A percentile compares a stretch with the other conserved stretches of the same genome.
These are phyloP conservation scores for Ectropis crepuscularia DNA, from an alignment of 2,888 invertebrate species.

Conservation along the genomic window DNA sequence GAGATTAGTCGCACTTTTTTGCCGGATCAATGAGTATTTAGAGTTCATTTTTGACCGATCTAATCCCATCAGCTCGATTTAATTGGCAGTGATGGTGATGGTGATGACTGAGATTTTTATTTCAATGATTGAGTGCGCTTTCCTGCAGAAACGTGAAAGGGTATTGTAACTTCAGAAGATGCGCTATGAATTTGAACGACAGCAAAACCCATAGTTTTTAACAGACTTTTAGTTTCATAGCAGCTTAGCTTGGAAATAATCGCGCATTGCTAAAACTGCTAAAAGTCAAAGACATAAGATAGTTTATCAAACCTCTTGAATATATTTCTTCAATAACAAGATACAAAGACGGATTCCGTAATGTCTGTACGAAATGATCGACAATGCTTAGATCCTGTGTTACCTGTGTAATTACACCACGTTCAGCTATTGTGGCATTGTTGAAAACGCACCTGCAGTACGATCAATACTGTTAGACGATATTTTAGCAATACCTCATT, in stretches of 20 bases:
- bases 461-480: conserved; percentile 53
- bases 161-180: too few species aligned
- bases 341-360: conserved; percentile 56
- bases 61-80: too few species aligned
- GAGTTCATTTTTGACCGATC: too few species aligned
- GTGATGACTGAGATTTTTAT: too few species aligned
- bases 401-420: conserved; percentile 63
- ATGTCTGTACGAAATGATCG: conserved; percentile 42
- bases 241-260: background rate
- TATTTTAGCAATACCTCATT: conserved; percentile 63
- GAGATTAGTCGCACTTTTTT: too few species aligned
- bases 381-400: conserved; percentile 61
- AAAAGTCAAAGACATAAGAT: background rate
- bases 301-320: conserved; percentile 7
- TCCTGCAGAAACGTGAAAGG: too few species aligned
- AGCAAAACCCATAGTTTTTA: too few species aligned
- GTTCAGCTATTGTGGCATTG: conserved; percentile 47
- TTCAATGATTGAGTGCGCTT: too few species aligned
- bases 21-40: too few species aligned
- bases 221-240: too few species aligned
- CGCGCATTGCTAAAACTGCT: background rate
- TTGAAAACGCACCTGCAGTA: conserved; percentile 65
- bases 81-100: too few species aligned
- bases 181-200: too few species aligned
- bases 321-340: conserved; percentile 35